A percentile compares a stretch with the other conserved stretches of the same genome.
Evolutionary conservation across 1,140 invertebrate genomes (phyloP).

Genomic region (Hermatobates lingyangjiaoensis): DNA sequence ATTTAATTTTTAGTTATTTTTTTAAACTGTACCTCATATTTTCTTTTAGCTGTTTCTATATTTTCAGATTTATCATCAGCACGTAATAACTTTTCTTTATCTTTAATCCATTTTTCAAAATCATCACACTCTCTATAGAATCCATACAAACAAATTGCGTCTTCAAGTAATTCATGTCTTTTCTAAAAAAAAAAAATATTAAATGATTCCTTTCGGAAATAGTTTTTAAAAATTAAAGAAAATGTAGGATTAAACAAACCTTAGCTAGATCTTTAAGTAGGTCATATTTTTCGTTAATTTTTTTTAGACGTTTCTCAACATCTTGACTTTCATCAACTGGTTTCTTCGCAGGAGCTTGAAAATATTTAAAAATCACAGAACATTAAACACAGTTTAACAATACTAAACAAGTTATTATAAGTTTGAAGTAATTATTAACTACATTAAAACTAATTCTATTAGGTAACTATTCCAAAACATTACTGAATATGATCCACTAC

Average conservation of each 20-base stretch:
- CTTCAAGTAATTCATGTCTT: slow-evolving; percentile 66
- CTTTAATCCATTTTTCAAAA: slow-evolving; percentile 93
- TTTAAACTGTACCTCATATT: slow-evolving; percentile 80
- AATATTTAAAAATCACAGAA: no score
- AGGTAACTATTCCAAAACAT: no score
- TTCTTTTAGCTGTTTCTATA: slow-evolving; percentile 83
- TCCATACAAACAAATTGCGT: slow-evolving; percentile 78
- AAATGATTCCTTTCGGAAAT: no score
- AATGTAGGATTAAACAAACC: no score
- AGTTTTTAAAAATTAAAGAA: no score
- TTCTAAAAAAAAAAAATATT: slow-evolving; percentile 28
- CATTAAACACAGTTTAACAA: no score
- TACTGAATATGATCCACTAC: no score
- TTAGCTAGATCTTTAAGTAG: slow-evolving; percentile 60
- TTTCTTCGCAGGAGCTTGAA: no score
- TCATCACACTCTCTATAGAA: slow-evolving; percentile 97
- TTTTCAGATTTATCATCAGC: slow-evolving; percentile 69
- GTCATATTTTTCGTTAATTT: slow-evolving; percentile 59
- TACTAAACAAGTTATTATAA: no score
- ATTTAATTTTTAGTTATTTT: no score
- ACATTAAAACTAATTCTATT: no score
- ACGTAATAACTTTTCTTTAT: slow-evolving; percentile 76
- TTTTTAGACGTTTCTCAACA: slow-evolving; percentile 61
- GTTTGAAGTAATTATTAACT: no score
- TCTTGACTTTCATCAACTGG: slow-evolving; percentile 45